A percentile compares a stretch with the other conserved stretches of the same genome.
Conservation (phyloP, 2,113 vertebrate species). For the Psettodes erumei region DNA sequence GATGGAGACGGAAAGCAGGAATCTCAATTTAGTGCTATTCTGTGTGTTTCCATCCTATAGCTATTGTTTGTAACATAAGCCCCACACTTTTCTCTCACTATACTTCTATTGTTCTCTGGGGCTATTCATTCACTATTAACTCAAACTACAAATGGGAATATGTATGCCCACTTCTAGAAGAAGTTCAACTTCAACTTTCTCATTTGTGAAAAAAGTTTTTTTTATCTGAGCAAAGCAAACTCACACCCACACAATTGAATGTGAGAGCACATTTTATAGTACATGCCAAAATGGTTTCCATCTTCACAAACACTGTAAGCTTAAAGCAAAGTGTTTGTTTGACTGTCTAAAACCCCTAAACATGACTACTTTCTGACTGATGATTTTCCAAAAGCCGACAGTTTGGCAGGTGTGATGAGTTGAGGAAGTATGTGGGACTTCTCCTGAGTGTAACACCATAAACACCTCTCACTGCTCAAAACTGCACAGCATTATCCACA, state of each 20-base stretch:
- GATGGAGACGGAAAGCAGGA: conserved; percentile 33
- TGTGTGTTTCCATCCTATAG: conserved; percentile 60
- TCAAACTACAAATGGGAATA: background rate
- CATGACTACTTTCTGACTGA: no score
- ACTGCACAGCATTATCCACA: background rate
- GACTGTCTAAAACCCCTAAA: no score
- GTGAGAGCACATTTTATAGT: background rate
- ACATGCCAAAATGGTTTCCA: background rate
- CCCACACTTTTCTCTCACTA: conserved; percentile 23
- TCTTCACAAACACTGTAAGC: background rate
- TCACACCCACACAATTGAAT: background rate
- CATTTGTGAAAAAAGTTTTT: background rate
- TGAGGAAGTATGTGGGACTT: no score
- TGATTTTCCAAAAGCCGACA: no score
- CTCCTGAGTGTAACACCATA: background rate
- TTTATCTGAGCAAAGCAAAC: background rate
- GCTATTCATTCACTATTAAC: background rate
- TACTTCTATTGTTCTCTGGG: background rate
- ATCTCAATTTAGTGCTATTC: conserved; percentile 69
- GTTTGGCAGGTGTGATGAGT: no score
- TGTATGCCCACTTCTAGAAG: background rate
- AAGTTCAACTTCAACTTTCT: background rate
- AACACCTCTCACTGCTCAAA: background rate
- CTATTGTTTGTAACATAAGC: background rate
- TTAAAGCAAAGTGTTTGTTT: background rate